A percentile compares a stretch with the other conserved stretches of the same genome.
Evolutionary conservation across 2,888 invertebrate genomes (phyloP).

Genomic region (Lithophane ornitopus): DNA sequence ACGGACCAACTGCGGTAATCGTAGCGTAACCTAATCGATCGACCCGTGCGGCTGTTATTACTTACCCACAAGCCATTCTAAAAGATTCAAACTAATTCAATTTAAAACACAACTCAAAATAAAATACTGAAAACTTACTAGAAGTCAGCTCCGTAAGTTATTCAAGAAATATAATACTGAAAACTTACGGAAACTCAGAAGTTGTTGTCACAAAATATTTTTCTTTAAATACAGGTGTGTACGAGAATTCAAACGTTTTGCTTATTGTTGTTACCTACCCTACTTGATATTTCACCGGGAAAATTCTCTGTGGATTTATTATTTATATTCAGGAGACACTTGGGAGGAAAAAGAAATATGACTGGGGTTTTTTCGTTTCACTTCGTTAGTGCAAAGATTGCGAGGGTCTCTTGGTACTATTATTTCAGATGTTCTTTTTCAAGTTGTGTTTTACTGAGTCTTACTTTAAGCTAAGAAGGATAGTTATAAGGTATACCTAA

Average conservation of each 20-base stretch:
- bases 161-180: no score
- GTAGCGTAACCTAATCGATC: no score
- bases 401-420: constrained; percentile 8
- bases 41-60: no score
- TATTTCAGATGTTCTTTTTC: constrained; percentile 22
- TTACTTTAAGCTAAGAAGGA: not conserved
- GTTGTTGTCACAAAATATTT: no score
- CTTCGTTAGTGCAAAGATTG: constrained; percentile 26
- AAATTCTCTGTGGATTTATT: constrained; percentile 49
- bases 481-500: not conserved
- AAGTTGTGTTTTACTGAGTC: not conserved
- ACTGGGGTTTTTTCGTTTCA: constrained; percentile 33
- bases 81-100: not conserved
- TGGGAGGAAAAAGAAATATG: constrained; percentile 32
- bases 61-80: not conserved
- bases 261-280: constrained; percentile 15
- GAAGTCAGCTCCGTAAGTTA: not conserved
- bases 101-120: not conserved
- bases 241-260: not conserved
- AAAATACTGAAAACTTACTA: not conserved
- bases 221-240: constrained; percentile 2
- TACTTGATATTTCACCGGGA: constrained; percentile 13
- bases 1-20: no score
- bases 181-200: no score
- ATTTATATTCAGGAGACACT: constrained; percentile 46